phyloP scores from a whole-genome alignment of 2,888 invertebrate species.

The Hydrotaea diabolus region DNA sequence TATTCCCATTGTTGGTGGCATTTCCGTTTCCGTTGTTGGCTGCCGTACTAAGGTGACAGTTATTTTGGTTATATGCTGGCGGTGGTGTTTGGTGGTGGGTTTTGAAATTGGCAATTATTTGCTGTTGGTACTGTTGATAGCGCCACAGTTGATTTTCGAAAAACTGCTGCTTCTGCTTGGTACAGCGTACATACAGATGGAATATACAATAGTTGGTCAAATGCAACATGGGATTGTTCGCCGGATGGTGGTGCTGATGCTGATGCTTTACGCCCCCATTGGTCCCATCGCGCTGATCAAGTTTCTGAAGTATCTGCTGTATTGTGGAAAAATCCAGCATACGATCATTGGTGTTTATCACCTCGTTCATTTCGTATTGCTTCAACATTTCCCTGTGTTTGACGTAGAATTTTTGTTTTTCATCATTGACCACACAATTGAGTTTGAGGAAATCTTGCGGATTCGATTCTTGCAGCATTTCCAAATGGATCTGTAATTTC shows the following conservation, averaged over 20 bases:
- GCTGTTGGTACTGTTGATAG: constrained; percentile 73
- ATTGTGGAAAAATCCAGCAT: constrained; percentile 86
- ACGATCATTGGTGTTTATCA: constrained; percentile 85
- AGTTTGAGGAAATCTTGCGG: constrained; percentile 84
- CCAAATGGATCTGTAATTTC: constrained; percentile 84
- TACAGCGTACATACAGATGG: constrained; percentile 84
- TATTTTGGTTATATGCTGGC: constrained; percentile 47
- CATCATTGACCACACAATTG: constrained; percentile 84
- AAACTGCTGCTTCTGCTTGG: constrained; percentile 81
- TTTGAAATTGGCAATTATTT: constrained; percentile 43
- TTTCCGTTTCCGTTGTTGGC: not conserved
- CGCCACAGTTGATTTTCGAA: constrained; percentile 74
- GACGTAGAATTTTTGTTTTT: constrained; percentile 85
- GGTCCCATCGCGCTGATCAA: not conserved
- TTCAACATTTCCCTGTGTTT: constrained; percentile 87
- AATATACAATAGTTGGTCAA: constrained; percentile 90
- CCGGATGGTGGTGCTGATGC: not conserved
- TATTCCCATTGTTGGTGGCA: constrained; percentile 45
- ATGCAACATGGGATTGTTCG: constrained; percentile 85
- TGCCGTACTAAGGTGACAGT: constrained; percentile 57
- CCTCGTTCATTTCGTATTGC: constrained; percentile 87
- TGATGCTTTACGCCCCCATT: not conserved
- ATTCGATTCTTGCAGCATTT: constrained; percentile 82
- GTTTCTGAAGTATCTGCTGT: constrained; percentile 83
- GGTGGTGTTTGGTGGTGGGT: constrained; percentile 63